Percentiles rank a stretch among this genome's conserved stretches.
These are phyloP conservation scores for Chelonoidis abingdonii DNA, from an alignment of 2,113 vertebrate species.

Conservation along the genomic window DNA sequence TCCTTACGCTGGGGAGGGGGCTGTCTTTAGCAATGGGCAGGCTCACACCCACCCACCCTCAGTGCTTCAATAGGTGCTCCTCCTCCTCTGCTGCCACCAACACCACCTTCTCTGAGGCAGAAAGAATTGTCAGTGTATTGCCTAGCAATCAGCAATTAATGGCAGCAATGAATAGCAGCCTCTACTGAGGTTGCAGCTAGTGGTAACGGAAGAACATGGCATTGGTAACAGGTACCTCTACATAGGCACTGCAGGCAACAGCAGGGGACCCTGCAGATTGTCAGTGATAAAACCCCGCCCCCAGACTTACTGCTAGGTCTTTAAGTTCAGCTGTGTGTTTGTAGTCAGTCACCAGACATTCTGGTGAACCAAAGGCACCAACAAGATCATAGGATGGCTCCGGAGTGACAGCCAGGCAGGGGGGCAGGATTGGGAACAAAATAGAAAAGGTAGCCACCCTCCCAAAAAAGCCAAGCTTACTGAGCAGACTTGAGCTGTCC, in stretches of 20 bases:
- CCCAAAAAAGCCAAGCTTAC: not conserved
- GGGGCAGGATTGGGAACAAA: not conserved
- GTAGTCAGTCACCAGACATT: not conserved
- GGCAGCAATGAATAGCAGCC: not conserved
- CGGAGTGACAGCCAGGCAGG: not conserved
- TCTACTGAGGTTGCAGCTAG: not conserved
- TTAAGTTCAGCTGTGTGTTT: not conserved
- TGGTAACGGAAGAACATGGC: not conserved
- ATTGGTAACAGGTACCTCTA: not conserved
- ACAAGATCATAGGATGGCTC: not conserved
- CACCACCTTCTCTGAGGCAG: not conserved
- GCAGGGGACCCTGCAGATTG: not conserved
- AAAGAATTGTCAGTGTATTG: not conserved
- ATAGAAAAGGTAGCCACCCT: not conserved
- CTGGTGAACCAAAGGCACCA: not conserved
- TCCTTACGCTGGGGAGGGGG: not conserved
- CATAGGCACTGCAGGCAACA: not conserved
- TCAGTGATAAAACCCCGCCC: not conserved
- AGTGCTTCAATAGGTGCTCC: too few species aligned
- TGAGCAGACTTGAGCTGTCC: not conserved
- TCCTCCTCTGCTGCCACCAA: not conserved
- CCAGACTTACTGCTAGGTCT: not conserved
- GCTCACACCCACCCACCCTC: too few species aligned
- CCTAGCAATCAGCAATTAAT: not conserved
- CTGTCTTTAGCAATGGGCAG: too few species aligned